Base-by-base conservation (phyloP, 2,888 invertebrate species). In the Melolontha melolontha region DNA sequence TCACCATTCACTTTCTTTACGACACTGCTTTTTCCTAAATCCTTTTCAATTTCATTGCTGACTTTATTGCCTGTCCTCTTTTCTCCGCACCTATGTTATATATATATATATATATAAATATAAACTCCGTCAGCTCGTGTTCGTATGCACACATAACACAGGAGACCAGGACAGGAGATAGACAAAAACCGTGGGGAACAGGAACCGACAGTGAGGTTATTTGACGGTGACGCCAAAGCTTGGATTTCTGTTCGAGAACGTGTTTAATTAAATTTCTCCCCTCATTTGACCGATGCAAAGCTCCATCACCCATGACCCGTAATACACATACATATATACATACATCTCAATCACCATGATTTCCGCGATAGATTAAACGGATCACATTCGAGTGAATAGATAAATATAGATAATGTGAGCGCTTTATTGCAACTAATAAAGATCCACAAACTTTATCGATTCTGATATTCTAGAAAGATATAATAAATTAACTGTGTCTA, bases 1-100 rank as follows among this genome's bases (percentile, higher is more conserved):
- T 42, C 29, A 22, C 27, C 42, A 44, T 57, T 57, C 57, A 16
- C 27, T 44, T 44, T 44, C 44, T 57, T 57, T 57, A 57, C 57
- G 57, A 57, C 57, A 44, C n/a, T 57, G 22, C 57, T 57, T 42
- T 42, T 57, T 22, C 55, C 27, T 2, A 39, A 57, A 57, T 57
- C 57, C 57, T 42, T 57, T 57, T 57, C 57, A 57, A 57, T 57
- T 57, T 57, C 57, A 57, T 44, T 57, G 42, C 42, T 12, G 44
- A 57, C 42, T 57, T 57, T 57, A 57, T 57, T 29, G 44, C 57
- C 27, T 27, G 44, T 44, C 44, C 42, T 57, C 42, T 44, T 34
- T 57, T 22, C 44, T 14, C 42, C 42, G 29, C 52, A 14, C 4
- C 16, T 54, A 39, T 54, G 16, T 14, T 49, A 49, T 11, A 49